Evolutionary conservation across 2,113 vertebrate species (phyloP), one percentile per base, ranked within the genome.

Genomic region (Chunga burmeisteri): DNA sequence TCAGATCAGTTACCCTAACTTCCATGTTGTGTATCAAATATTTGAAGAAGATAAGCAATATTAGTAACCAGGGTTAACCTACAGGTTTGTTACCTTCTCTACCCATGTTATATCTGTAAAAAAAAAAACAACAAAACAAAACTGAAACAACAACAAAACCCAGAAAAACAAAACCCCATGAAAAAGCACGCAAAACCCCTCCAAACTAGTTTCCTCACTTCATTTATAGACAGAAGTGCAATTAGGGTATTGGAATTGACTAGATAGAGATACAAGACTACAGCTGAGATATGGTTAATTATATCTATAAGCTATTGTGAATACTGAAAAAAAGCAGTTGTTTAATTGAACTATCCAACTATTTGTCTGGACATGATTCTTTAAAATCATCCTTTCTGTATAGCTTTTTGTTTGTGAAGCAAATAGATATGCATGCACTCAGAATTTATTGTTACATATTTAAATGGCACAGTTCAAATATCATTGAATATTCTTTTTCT

Each of bases 401-500:
- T 62, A 63, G 26, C 40, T 88, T 89, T 81, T 52, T 96, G 34
- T 74, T 85, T 94, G 50, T 87, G 86, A 93, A 78, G 59, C 34
- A 79, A 95, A 68, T 80, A 79, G 75, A 59, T 88, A 38, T 55
- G 20, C 47, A 32, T 52, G 32, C 47, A 47, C 74, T 90, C 30
- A 53, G 42, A 86, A 65, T 81, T 77, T 96, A 67, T 91, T 85
- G 49, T 46, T 90, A 22, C 29, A 13, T 82, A 32, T 88, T 94
- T 94, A 90, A 94, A 94, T 93, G 34, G 11, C 73, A 84, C 52
- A 47, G 66, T 78, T 94, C 46, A 88, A 58, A 95, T 90, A 94
- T 89, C 65, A 73, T 18, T 62, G 77, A 86, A 95, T 84, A 65
- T 90, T 95, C 85, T 95, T 86, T 93, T 94, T 94, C 78, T 80